Conservation (phyloP, 1,140 invertebrate genomes). For the Medauroidea extradentata region DNA sequence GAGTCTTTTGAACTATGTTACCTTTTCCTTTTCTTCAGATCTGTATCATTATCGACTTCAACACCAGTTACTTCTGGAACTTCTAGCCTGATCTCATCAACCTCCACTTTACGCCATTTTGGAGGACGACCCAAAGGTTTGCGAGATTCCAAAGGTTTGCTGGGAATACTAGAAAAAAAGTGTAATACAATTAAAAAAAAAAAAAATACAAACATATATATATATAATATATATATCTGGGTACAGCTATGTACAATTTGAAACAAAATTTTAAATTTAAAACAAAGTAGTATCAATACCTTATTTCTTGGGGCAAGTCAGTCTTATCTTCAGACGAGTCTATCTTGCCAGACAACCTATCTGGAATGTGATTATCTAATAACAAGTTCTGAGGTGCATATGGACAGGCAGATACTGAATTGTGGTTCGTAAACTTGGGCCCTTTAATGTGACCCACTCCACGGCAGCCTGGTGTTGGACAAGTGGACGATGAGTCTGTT, state of each 20-base stretch:
- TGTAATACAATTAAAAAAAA: background rate
- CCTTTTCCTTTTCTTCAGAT: too few relatives aligned
- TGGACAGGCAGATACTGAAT: constrained; percentile 74
- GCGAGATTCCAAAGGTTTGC: constrained; percentile 3
- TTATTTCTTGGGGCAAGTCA: background rate
- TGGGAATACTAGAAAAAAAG: background rate
- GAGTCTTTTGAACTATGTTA: too few relatives aligned
- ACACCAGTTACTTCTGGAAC: too few relatives aligned
- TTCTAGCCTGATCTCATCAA: background rate
- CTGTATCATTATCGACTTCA: too few relatives aligned
- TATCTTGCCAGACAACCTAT: constrained; percentile 44
- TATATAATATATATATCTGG: background rate
- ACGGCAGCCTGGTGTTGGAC: constrained; percentile 70
- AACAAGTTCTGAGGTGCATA: constrained; percentile 69
- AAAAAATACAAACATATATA: constrained; percentile 13
- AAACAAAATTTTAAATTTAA: background rate
- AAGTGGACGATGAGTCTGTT: constrained; percentile 46
- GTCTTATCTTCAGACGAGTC: constrained; percentile 7
- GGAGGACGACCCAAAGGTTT: constrained; percentile 20
- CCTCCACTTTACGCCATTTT: constrained; percentile 16
- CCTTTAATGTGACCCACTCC: constrained; percentile 75
- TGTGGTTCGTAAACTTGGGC: constrained; percentile 69
- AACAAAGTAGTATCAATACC: background rate
- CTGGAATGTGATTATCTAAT: constrained; percentile 50
- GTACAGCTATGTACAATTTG: background rate